Conservation (phyloP, 1,140 invertebrate genomes). For the Drosophila repletoides region DNA sequence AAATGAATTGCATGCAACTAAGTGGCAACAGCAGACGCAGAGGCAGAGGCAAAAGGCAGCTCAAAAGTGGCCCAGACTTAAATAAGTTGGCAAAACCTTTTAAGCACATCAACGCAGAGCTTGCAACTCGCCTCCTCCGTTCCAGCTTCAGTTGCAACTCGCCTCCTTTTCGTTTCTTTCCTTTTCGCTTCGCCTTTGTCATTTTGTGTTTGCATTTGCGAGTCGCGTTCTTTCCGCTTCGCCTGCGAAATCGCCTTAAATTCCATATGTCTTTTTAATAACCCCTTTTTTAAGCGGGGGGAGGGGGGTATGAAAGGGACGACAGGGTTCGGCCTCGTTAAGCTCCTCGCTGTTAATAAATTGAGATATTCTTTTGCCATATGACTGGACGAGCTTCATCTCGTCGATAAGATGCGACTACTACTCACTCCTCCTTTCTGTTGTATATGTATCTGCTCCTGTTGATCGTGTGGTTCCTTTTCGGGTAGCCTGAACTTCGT, state of each 20-base stretch:
- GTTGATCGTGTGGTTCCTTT: no score
- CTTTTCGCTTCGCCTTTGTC: conserved; percentile 21
- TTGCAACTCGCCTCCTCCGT: not conserved
- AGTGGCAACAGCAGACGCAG: conserved; percentile 49
- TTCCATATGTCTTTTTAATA: conserved; percentile 62
- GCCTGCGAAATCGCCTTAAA: conserved; percentile 22
- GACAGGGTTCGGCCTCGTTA: not conserved
- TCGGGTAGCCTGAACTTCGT: no score
- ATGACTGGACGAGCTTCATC: conserved; percentile 30
- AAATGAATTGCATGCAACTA: conserved; percentile 61
- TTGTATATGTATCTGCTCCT: conserved; percentile 10
- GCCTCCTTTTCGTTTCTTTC: not conserved
- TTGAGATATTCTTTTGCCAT: conserved; percentile 49
- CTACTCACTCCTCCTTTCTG: no score
- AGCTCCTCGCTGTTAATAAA: conserved; percentile 24
- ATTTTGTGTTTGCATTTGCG: conserved; percentile 28
- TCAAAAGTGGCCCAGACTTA: conserved; percentile 31
- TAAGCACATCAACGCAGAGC: not conserved
- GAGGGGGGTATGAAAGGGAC: not conserved
- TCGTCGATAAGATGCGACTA: conserved; percentile 25
- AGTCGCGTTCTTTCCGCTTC: not conserved
- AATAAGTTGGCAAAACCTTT: conserved; percentile 58
- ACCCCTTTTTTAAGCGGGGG: conserved; percentile 35
- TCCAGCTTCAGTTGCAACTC: no score
- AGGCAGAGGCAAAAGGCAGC: no score